phyloP scores from a whole-genome alignment of 2,888 invertebrate genomes.

The Epinotia nisella region DNA sequence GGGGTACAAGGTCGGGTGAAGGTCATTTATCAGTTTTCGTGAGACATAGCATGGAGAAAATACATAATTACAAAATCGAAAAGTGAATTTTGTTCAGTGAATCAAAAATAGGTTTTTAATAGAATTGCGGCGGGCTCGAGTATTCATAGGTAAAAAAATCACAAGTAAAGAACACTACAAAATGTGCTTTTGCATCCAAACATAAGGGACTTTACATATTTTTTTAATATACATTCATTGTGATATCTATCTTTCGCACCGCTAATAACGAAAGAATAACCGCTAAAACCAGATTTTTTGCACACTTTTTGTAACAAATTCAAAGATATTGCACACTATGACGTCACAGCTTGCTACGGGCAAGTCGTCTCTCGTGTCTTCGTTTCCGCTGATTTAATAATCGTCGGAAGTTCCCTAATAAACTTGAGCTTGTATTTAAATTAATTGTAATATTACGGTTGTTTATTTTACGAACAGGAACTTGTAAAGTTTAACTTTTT shows the following conservation, averaged over 20 bases:
- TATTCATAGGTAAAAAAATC: background rate
- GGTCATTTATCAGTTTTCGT: too few relatives aligned
- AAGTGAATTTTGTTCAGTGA: constrained; percentile 7
- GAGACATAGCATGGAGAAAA: background rate
- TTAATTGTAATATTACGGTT: too few relatives aligned
- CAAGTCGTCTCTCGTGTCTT: too few relatives aligned
- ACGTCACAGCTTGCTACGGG: background rate
- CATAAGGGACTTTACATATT: background rate
- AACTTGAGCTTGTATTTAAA: too few relatives aligned
- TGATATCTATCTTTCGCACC: background rate
- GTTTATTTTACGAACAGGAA: too few relatives aligned
- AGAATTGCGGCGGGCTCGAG: constrained; percentile 9
- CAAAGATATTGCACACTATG: background rate
- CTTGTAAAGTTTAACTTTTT: too few relatives aligned
- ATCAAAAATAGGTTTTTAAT: background rate
- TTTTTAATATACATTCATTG: background rate
- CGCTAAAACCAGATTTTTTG: background rate
- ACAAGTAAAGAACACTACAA: constrained; percentile 27
- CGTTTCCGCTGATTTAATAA: too few relatives aligned
- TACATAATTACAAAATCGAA: background rate
- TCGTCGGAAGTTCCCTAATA: too few relatives aligned
- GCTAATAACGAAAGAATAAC: background rate
- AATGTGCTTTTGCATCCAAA: constrained; percentile 29
- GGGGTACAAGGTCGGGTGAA: too few relatives aligned
- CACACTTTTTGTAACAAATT: background rate